Conservation (phyloP, 1,140 invertebrate species). For the Sesamia nonagrioides region DNA sequence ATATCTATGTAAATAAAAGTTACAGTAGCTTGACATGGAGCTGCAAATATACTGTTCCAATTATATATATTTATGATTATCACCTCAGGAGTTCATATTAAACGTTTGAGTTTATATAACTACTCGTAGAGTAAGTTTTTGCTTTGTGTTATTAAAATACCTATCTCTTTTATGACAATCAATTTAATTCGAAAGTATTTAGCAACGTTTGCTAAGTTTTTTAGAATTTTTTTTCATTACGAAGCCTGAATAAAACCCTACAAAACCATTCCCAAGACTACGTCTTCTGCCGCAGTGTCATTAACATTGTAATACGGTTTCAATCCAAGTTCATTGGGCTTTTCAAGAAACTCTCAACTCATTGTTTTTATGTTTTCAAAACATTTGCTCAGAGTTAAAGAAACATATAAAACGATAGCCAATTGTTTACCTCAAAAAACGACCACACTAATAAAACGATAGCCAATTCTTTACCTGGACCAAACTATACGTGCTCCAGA, state of each 20-base stretch:
- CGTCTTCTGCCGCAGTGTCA: background rate
- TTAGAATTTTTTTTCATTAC: no score
- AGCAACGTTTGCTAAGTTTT: no score
- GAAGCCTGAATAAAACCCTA: background rate
- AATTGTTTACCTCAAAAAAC: slow-evolving; percentile 15
- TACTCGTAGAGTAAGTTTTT: background rate
- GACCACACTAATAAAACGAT: background rate
- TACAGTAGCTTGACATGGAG: background rate
- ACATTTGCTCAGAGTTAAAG: background rate
- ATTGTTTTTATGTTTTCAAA: background rate
- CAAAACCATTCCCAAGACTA: background rate
- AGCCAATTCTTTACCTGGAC: background rate
- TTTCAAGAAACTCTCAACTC: background rate
- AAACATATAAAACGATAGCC: background rate
- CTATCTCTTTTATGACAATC: background rate
- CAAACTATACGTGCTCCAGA: background rate
- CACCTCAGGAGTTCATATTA: slow-evolving; percentile 4
- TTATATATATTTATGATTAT: slow-evolving; percentile 27
- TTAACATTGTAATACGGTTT: background rate
- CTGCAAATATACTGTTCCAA: slow-evolving; percentile 5
- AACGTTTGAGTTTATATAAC: slow-evolving; percentile 14
- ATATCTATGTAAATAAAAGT: background rate
- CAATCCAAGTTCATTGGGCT: background rate
- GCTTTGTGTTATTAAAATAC: background rate
- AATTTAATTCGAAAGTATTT: background rate